Evolutionary conservation across 2,888 invertebrate genomes (phyloP), one percentile per base, ranked within the genome.

Genomic region (Didymodactylos carnosus): DNA sequence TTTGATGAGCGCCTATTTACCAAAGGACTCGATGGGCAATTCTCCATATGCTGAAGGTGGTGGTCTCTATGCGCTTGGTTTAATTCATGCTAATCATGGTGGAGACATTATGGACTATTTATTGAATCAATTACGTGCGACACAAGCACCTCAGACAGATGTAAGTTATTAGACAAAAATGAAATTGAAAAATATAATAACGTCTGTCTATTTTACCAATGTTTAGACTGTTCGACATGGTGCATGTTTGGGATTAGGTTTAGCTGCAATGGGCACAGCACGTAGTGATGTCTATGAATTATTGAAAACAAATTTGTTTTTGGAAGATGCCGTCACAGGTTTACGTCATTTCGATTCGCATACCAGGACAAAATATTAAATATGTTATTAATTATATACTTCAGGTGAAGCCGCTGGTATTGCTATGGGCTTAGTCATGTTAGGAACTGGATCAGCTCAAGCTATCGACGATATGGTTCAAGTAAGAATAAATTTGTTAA

Each of bases 381-480:
- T n/a, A n/a, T n/a, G n/a, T n/a, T n/a, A n/a, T n/a, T n/a, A n/a
- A n/a, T n/a, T n/a, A n/a, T n/a, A n/a, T n/a, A n/a, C n/a, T n/a
- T n/a, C n/a, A n/a, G 97, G 97, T 39, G 98, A 99, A 85, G 95
- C 97, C 10, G 97, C 98, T 39, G 97, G 95, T 76, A 91, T 98
- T 78, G 94, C 94, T 1, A 97, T 98, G 94, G 98, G 98, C 69
- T 90, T 98, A 88, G 94, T 97, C 0, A 97, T 97, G 97, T 85
- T 97, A 78, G 98, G 97, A 3, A 94, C 95, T 0, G 91, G 94
- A 81, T 88, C 91, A 80, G 88, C 90, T 0, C 88, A 89, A 76
- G 91, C 92, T 5, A 91, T 94, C 77, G 90, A 91, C 83, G 93
- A 94, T 81, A 94, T 94, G 93, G 91, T 92, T 23, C 62, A 62